A percentile compares a stretch with the other conserved stretches of the same genome.
Evolutionary conservation across 2,113 vertebrate species (phyloP).

Genomic region (Psettodes erumei): DNA sequence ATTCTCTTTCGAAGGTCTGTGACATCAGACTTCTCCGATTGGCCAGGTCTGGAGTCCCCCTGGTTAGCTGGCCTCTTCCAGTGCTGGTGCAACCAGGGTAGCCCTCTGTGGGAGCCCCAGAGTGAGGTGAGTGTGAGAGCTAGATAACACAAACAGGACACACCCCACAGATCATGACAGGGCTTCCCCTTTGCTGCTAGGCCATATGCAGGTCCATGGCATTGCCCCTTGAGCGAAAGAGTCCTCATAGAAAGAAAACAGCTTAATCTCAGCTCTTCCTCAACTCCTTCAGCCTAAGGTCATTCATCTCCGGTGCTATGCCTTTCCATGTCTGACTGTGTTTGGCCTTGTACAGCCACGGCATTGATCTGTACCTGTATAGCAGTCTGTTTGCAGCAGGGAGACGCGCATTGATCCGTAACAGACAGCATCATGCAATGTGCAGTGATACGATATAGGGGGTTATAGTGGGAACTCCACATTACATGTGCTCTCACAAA

Average conservation of each 20-base stretch:
- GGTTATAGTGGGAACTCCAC: constrained; percentile 7
- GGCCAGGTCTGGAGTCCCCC: constrained; percentile 46
- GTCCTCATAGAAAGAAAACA: constrained; percentile 20
- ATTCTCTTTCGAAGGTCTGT: constrained; percentile 36
- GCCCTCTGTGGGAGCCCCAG: constrained; percentile 71
- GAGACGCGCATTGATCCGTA: constrained; percentile 38
- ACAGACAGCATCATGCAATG: constrained; percentile 31
- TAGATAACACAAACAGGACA: constrained; percentile 78
- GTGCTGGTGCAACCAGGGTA: constrained; percentile 33
- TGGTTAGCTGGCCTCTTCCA: constrained; percentile 48
- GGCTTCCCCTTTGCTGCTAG: constrained; percentile 61
- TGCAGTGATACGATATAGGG: constrained; percentile 8
- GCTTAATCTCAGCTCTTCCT: constrained; percentile 60
- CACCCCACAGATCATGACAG: constrained; percentile 67
- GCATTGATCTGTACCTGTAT: constrained; percentile 39
- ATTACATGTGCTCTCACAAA: constrained; percentile 24
- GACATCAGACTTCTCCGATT: constrained; percentile 40
- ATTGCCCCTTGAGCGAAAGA: constrained; percentile 34
- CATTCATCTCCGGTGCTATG: constrained; percentile 61
- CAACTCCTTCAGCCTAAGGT: constrained; percentile 35
- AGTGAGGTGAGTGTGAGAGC: constrained; percentile 58
- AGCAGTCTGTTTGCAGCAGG: constrained; percentile 38
- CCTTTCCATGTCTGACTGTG: constrained; percentile 41
- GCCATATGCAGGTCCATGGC: constrained; percentile 38
- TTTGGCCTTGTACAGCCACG: constrained; percentile 46